Percentiles rank a stretch among this genome's conserved stretches.
Conservation (phyloP, 1,140 invertebrate species). For the Amphibalanus amphitrite region DNA sequence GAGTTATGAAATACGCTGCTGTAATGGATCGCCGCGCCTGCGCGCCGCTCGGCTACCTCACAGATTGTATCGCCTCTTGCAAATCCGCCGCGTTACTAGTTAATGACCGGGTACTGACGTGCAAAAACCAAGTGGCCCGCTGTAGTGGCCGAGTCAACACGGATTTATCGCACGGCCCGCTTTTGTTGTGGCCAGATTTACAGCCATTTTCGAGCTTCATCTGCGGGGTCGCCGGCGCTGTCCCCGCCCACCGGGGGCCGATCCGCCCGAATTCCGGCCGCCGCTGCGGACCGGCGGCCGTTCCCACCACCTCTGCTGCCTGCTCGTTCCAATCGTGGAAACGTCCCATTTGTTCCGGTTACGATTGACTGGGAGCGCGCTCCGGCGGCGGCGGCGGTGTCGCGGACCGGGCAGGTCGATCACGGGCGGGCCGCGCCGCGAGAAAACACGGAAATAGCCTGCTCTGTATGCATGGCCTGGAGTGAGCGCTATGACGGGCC, state of each 20-base stretch:
- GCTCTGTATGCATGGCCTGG: not conserved
- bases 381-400: too few relatives aligned
- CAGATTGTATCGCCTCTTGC: not conserved
- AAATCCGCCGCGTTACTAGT: not conserved
- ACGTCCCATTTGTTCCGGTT: not conserved
- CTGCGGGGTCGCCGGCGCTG: not conserved
- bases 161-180: not conserved
- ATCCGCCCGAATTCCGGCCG: not conserved
- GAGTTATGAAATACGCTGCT: not conserved
- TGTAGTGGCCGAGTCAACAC: not conserved
- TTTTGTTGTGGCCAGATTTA: not conserved
- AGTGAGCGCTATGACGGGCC: not conserved
- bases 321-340: not conserved
- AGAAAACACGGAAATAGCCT: not conserved
- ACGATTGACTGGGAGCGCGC: not conserved
- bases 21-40: not conserved
- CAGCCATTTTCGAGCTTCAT: not conserved
- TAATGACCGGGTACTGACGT: not conserved
- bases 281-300: too few relatives aligned
- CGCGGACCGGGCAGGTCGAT: not conserved
- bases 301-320: not conserved
- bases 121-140: not conserved
- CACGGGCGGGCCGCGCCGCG: too few relatives aligned
- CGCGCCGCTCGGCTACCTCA: not conserved
- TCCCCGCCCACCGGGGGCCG: too few relatives aligned